Evolutionary conservation across 2,888 invertebrate genomes (phyloP), one percentile per base, ranked within the genome.

Genomic region (Rhyacophila evoluta): DNA sequence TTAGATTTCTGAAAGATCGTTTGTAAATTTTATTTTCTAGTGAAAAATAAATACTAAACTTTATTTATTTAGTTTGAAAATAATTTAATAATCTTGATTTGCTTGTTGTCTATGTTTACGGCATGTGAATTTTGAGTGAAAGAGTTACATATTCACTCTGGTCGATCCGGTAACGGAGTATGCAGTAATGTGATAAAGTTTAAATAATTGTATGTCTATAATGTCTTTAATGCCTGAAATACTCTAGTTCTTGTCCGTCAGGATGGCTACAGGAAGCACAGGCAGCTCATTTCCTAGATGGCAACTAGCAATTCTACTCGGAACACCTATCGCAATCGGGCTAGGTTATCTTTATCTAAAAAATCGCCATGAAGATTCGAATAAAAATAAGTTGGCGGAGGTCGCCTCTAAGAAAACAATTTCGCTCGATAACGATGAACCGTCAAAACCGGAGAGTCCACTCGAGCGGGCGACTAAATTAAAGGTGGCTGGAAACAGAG

Each of bases 401-500:
- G 84, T 87, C 75, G 90, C 89, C 86, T 90, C 87, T 80, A 91
- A 89, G 85, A 91, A 89, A 82, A 89, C 91, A 0, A 88, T 92
- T 83, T 93, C 94, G 25, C 89, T 93, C 83, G 92, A 93, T 78
- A 88, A 90, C 82, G 90, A 89, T 84, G 92, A 91, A 39, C 87
- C 86, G 79, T 85, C 87, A 0, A 80, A 79, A 72, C 87, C 88
- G 83, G 90, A 91, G 84, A 92, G 91, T 76, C 93, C 94, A 19
- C 89, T 95, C 78, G 92, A 94, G 84, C 91, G 92, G 84, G 96
- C 97, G 1, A 93, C 93, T 86, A 91, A 93, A 84, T 91, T 94
- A 83, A 98, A 98, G 89, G 93, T 93, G 83, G 94, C 95, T 87
- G 98, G 98, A 79, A 99, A 99, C 87, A 91, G 91, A 83, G 92